A percentile compares a stretch with the other conserved stretches of the same genome.
Conservation (phyloP, 2,888 invertebrate species). For the Graphium colonna region DNA sequence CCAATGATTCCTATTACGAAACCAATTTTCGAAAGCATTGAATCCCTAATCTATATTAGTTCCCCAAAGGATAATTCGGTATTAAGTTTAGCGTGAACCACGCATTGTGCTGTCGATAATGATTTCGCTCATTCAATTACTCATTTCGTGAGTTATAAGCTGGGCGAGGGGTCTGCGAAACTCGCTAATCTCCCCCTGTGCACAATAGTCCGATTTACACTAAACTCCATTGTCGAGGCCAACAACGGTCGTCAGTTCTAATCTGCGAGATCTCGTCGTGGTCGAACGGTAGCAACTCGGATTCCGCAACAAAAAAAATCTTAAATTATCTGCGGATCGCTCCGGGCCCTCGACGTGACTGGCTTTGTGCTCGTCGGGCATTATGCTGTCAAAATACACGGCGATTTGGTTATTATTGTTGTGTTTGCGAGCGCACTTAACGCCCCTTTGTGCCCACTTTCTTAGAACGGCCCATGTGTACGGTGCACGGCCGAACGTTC, state of each 20-base stretch:
- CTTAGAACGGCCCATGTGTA: conserved; percentile 67
- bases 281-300: conserved; percentile 66
- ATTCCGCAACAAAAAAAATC: conserved; percentile 48
- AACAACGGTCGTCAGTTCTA: conserved; percentile 80
- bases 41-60: conserved; percentile 51
- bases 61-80: conserved; percentile 50
- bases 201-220: conserved; percentile 67
- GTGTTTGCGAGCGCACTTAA: conserved; percentile 78
- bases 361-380: conserved; percentile 74
- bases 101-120: conserved; percentile 45
- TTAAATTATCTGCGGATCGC: conserved; percentile 75
- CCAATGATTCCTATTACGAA: conserved; percentile 22
- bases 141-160: conserved; percentile 52
- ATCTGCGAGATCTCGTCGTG: conserved; percentile 64
- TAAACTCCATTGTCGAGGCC: conserved; percentile 64
- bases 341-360: conserved; percentile 72
- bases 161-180: conserved; percentile 38
- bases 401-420: conserved; percentile 79
- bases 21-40: conserved; percentile 33
- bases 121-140: conserved; percentile 56
- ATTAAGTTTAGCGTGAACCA: conserved; percentile 60
- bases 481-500: conserved; percentile 58
- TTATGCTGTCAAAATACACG: conserved; percentile 80
- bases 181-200: conserved; percentile 62
- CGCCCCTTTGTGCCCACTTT: conserved; percentile 73